These are phyloP conservation scores for Leptinotarsa haldemani DNA, from an alignment of 2,888 invertebrate genomes.

Conservation along the genomic window DNA sequence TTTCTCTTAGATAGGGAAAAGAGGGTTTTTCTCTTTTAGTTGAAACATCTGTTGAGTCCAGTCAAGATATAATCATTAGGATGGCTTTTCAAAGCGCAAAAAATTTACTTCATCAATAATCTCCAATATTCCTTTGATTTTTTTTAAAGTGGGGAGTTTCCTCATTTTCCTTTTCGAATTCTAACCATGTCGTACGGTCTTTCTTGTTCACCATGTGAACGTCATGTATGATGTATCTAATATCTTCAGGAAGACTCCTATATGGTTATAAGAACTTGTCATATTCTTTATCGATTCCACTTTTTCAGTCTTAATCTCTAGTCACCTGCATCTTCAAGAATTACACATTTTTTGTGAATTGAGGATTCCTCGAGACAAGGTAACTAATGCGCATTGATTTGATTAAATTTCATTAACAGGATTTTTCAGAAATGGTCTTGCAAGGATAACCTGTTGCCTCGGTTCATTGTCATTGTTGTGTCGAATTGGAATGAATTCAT, in stretches of 20 bases:
- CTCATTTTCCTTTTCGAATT: no score
- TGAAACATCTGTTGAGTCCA: no score
- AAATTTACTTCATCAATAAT: no score
- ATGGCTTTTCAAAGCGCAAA: no score
- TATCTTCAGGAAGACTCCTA: conserved; percentile 9
- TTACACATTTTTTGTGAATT: conserved; percentile 20
- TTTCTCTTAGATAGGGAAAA: no score
- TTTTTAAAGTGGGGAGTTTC: no score
- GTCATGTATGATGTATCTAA: conserved; percentile 19
- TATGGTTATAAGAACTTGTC: background rate
- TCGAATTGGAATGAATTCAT: background rate
- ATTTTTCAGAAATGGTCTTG: conserved; percentile 44
- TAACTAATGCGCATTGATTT: conserved; percentile 46
- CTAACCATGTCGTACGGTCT: no score
- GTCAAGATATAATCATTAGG: no score
- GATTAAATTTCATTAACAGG: conserved; percentile 45
- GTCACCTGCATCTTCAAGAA: conserved; percentile 15
- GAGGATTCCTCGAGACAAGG: conserved; percentile 17
- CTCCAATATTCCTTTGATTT: no score
- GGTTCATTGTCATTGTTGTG: conserved; percentile 39
- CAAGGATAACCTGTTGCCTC: conserved; percentile 38
- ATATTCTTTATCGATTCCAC: conserved; percentile 7
- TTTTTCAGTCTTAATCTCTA: background rate
- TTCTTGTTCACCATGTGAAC: background rate
- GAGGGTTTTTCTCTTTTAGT: no score